Conservation (phyloP, 2,113 vertebrate genomes). For the Dicaeum eximium region DNA sequence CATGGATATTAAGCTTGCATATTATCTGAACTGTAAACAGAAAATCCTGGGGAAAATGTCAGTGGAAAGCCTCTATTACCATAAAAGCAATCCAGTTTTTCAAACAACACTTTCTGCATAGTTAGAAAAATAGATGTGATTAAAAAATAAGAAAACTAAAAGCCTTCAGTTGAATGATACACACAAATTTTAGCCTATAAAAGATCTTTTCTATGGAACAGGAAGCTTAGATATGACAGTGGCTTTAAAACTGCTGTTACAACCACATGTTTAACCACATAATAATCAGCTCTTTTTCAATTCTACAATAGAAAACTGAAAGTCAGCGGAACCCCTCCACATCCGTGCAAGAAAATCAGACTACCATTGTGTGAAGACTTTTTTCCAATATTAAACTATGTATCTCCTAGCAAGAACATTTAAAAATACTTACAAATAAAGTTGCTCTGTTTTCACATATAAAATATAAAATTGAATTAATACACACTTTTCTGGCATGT, state of each 20-base stretch:
- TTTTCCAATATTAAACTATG: not conserved
- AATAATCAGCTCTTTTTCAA: not conserved
- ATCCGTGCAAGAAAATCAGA: not conserved
- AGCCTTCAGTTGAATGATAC: not conserved
- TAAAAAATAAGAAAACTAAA: not conserved
- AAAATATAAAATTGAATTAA: not conserved
- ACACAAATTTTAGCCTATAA: not conserved
- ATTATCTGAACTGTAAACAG: not conserved
- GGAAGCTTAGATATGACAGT: not conserved
- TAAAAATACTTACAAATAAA: not conserved
- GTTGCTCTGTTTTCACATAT: not conserved
- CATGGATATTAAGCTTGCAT: not conserved
- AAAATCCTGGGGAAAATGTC: not conserved
- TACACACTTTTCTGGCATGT: slow-evolving; percentile 1
- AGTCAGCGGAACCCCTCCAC: not conserved
- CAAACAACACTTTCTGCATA: not conserved
- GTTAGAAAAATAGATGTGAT: slow-evolving; percentile 33
- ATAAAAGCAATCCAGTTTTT: not conserved
- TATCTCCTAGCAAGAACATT: not conserved
- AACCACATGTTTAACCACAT: not conserved
- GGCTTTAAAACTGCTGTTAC: slow-evolving; percentile 16
- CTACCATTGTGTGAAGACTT: not conserved
- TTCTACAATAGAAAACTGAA: not conserved
- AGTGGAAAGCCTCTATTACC: not conserved
- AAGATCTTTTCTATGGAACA: not conserved